phyloP scores from a whole-genome alignment of 2,113 vertebrate genomes.

The Oenanthe oenanthe region DNA sequence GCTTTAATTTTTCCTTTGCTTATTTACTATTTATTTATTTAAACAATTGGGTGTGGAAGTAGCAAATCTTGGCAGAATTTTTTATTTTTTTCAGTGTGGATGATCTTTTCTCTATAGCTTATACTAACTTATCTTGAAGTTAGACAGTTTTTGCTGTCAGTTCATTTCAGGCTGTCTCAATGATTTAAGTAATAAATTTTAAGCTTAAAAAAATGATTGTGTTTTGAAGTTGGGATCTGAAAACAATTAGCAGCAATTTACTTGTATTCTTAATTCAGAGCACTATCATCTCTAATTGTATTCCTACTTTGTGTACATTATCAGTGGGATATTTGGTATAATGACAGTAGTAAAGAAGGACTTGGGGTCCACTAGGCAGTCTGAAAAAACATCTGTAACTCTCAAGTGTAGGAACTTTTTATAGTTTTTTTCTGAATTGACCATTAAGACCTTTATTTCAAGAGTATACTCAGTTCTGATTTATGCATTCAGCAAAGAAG shows the following conservation, averaged over 20 bases:
- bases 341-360: neutral
- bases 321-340: neutral
- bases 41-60: neutral
- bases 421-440: neutral
- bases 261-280: neutral
- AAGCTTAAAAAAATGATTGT: neutral
- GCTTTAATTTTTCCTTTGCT: neutral
- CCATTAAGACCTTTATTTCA: neutral
- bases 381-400: neutral
- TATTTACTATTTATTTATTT: neutral
- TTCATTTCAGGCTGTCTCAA: neutral
- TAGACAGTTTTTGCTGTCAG: neutral
- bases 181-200: neutral
- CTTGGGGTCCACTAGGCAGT: neutral
- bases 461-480: neutral
- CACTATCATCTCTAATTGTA: neutral
- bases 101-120: neutral
- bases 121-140: neutral
- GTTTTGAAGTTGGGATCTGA: neutral
- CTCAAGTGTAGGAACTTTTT: neutral
- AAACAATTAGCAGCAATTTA: neutral
- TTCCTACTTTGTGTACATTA: neutral
- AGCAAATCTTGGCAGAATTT: neutral
- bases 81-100: neutral
- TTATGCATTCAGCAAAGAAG: neutral